Percentiles rank a stretch among this genome's conserved stretches.
Evolutionary conservation across 2,113 vertebrate genomes (phyloP).

Genomic region (Erythrocebus patas): DNA sequence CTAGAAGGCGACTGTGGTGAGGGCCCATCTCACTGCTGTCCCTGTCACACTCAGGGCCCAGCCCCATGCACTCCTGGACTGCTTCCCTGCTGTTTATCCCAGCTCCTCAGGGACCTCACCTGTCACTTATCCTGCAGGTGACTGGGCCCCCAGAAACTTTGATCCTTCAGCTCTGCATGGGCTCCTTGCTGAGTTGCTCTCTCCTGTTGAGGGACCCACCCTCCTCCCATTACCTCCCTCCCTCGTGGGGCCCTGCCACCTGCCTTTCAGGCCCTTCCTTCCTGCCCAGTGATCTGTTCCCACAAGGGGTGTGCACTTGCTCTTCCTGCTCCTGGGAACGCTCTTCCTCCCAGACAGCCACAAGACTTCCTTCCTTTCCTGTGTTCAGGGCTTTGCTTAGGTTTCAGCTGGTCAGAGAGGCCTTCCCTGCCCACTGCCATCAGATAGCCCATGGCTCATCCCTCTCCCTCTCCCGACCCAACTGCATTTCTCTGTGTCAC

Average conservation of each 20-base stretch:
- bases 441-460: neutral
- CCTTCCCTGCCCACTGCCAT: neutral
- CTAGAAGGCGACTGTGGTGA: too few species aligned
- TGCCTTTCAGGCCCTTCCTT: neutral
- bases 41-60: too few species aligned
- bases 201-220: neutral
- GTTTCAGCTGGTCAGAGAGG: neutral
- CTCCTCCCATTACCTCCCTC: neutral
- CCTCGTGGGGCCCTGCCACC: neutral
- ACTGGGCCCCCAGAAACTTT: neutral
- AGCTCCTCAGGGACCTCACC: neutral
- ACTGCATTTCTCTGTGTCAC: neutral
- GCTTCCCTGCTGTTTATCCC: neutral
- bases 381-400: neutral
- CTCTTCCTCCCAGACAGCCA: neutral
- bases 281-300: neutral
- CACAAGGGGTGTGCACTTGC: neutral
- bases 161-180: neutral
- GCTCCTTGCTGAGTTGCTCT: neutral
- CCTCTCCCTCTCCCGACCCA: neutral
- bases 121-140: neutral
- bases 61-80: neutral
- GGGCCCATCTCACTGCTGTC: too few species aligned
- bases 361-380: neutral
- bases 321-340: rapidly evolving